These are phyloP conservation scores for Carassius auratus DNA, from an alignment of 2,113 vertebrate species.

Conservation along the genomic window DNA sequence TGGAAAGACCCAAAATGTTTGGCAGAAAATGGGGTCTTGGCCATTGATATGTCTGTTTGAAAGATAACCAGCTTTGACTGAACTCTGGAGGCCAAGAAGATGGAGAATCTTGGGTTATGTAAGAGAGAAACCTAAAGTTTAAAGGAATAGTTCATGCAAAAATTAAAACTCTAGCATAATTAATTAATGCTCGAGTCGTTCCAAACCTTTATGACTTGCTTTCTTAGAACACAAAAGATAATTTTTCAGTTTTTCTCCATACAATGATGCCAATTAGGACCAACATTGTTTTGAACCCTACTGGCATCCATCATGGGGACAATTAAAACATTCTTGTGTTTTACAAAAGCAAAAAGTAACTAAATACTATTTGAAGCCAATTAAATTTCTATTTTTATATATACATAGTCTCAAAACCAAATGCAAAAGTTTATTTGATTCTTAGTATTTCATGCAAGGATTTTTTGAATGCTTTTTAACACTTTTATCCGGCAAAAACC, in stretches of 20 bases:
- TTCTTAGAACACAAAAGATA: not conserved
- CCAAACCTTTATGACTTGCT: not conserved
- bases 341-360: no score
- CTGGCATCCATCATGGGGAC: not conserved
- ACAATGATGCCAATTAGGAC: not conserved
- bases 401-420: not conserved
- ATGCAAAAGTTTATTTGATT: not conserved
- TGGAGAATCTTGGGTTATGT: constrained; percentile 20
- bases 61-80: constrained; percentile 46
- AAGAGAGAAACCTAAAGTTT: constrained; percentile 26
- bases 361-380: no score
- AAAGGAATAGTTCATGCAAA: not conserved
- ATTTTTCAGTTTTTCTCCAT: not conserved
- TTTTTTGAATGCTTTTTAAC: no score
- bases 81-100: constrained; percentile 35
- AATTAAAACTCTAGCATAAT: not conserved
- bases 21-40: constrained; percentile 38
- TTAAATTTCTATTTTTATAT: no score
- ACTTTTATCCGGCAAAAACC: no score
- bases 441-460: not conserved
- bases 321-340: not conserved
- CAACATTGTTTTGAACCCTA: not conserved
- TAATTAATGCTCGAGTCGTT: not conserved
- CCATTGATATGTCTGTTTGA: constrained; percentile 59
- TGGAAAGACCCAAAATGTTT: constrained; percentile 47